A percentile compares a stretch with the other conserved stretches of the same genome.
phyloP scores from a whole-genome alignment of 1,140 invertebrate genomes.

The Lepidurus apus region DNA sequence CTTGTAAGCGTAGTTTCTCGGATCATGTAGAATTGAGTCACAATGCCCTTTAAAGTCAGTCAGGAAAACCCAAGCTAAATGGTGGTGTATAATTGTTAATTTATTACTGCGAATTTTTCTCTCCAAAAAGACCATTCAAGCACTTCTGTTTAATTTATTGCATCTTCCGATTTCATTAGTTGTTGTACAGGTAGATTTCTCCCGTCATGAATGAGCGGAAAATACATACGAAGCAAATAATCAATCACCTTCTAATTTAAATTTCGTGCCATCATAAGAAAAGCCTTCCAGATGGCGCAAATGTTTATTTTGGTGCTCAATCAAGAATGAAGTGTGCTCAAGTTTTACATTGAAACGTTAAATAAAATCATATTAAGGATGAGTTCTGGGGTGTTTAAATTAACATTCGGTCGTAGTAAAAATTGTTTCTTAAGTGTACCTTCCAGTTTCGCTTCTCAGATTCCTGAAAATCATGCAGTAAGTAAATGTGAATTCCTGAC shows the following conservation, averaged over 20 bases:
- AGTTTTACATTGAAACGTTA: neutral
- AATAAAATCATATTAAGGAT: neutral
- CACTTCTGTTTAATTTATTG: neutral
- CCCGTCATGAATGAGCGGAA: neutral
- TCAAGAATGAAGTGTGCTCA: neutral
- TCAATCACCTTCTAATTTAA: neutral
- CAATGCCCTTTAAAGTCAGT: conserved; percentile 24
- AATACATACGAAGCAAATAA: neutral
- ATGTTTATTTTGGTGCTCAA: conserved; percentile 2
- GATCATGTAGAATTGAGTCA: neutral
- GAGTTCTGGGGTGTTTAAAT: neutral
- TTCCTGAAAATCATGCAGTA: neutral
- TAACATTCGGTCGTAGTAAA: neutral
- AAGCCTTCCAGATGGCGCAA: neutral
- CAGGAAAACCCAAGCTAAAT: neutral
- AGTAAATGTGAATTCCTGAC: neutral
- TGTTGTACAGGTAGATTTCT: neutral
- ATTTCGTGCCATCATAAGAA: neutral
- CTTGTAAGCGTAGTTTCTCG: conserved; percentile 13
- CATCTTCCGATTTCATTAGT: neutral
- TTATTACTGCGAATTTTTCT: neutral
- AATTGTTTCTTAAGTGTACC: neutral
- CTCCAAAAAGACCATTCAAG: neutral
- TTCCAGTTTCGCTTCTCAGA: neutral
- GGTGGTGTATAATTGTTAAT: conserved; percentile 8